Evolutionary conservation across 2,888 invertebrate species (phyloP).

Genomic region (Zeuzera pyrina): DNA sequence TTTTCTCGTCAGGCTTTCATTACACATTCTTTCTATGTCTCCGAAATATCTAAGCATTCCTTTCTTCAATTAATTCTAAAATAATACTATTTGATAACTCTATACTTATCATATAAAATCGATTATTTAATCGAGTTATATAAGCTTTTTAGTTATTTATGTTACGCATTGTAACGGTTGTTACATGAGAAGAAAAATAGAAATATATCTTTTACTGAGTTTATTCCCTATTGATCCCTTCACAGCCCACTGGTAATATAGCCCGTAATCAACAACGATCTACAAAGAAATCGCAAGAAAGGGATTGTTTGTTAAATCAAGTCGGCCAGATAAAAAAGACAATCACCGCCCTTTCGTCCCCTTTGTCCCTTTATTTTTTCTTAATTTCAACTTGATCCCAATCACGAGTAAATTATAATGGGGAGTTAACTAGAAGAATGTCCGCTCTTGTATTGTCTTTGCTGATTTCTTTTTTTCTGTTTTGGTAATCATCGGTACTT

Average conservation of each 20-base stretch:
- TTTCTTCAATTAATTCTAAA: too few relatives aligned
- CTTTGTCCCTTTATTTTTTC: conserved; percentile 68
- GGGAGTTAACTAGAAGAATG: conserved; percentile 66
- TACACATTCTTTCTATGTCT: too few relatives aligned
- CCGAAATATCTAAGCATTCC: too few relatives aligned
- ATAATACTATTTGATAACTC: too few relatives aligned
- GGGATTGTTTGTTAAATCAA: conserved; percentile 64
- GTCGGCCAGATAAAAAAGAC: conserved; percentile 56
- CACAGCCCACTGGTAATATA: conserved; percentile 29
- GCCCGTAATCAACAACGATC: conserved; percentile 38
- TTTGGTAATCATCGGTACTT: conserved; percentile 48
- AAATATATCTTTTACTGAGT: too few relatives aligned
- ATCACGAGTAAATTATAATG: conserved; percentile 71
- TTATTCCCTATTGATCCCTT: conserved; percentile 4
- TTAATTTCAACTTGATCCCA: conserved; percentile 70
- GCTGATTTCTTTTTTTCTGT: conserved; percentile 34
- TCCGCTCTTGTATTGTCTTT: conserved; percentile 57
- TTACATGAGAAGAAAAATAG: too few relatives aligned
- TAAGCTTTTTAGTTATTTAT: too few relatives aligned
- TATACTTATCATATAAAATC: too few relatives aligned
- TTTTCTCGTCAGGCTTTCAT: too few relatives aligned
- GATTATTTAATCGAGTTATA: too few relatives aligned
- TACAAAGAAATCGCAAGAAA: conserved; percentile 34
- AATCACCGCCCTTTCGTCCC: conserved; percentile 36
- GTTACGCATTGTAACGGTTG: too few relatives aligned